Conservation (phyloP, 2,888 invertebrate genomes). For the Drosophila pseudotakahashii region DNA sequence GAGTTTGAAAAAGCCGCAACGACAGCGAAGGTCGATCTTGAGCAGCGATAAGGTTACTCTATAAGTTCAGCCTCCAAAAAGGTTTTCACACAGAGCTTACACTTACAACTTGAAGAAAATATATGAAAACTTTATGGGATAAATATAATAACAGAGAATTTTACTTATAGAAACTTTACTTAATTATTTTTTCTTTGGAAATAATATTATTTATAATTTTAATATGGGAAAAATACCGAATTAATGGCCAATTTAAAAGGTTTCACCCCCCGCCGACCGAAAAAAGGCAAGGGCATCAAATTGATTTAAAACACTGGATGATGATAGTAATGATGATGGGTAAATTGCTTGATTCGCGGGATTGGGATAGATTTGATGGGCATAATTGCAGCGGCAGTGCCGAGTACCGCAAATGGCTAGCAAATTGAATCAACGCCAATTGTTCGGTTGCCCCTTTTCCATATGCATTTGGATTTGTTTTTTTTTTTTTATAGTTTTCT, state of each 20-base stretch:
- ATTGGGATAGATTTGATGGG: slow-evolving; percentile 47
- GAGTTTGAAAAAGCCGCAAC: slow-evolving; percentile 20
- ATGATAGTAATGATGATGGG: slow-evolving; percentile 26
- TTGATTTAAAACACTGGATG: slow-evolving; percentile 30
- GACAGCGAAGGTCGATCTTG: slow-evolving; percentile 33
- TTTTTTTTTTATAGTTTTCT: neutral
- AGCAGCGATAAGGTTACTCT: slow-evolving; percentile 19
- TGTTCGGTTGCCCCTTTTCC: slow-evolving; percentile 43
- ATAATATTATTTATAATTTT: neutral
- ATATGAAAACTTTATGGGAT: too few relatives aligned
- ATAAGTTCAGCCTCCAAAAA: neutral
- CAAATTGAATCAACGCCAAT: slow-evolving; percentile 76
- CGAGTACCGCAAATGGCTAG: slow-evolving; percentile 48
- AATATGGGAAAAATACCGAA: neutral
- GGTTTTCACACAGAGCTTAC: slow-evolving; percentile 3
- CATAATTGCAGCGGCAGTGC: slow-evolving; percentile 42
- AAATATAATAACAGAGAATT: too few relatives aligned
- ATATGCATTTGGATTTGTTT: slow-evolving; percentile 15
- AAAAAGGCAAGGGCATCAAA: slow-evolving; percentile 28
- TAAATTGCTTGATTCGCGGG: slow-evolving; percentile 47
- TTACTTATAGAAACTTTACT: too few relatives aligned
- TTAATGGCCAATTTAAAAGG: neutral
- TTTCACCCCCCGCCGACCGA: neutral
- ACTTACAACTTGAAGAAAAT: too few relatives aligned
- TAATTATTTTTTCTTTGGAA: too few relatives aligned